Conservation (phyloP, 2,113 vertebrate species). For the Lophochroa leadbeateri region DNA sequence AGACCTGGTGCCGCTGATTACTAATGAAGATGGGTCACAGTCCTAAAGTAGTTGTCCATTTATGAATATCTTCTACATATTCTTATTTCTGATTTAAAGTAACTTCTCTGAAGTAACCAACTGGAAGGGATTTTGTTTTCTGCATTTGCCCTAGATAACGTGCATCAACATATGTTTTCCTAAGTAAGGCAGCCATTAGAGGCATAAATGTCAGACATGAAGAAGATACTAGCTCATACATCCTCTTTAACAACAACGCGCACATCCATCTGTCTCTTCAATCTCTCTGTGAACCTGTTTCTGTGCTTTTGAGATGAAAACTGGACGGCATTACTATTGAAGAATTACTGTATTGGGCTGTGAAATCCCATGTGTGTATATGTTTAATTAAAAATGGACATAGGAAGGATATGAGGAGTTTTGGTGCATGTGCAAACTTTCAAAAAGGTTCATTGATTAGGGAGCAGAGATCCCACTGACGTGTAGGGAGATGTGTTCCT, state of each 20-base stretch:
- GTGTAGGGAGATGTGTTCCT: neutral
- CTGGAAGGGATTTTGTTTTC: neutral
- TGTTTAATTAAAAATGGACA: neutral
- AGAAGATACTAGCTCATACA: neutral
- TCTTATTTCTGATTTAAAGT: neutral
- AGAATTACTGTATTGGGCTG: neutral
- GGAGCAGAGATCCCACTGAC: neutral
- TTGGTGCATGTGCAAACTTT: neutral
- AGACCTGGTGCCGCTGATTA: neutral
- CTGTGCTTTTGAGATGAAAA: neutral
- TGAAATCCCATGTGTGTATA: neutral
- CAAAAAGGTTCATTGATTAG: neutral
- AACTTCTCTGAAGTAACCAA: neutral
- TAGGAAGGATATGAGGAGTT: neutral
- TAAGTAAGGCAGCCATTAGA: neutral
- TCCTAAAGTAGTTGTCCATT: neutral
- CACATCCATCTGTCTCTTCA: neutral
- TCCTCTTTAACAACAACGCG: neutral
- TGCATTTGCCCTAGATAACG: neutral
- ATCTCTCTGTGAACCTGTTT: neutral
- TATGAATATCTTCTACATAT: neutral
- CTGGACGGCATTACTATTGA: neutral
- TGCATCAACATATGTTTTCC: neutral
- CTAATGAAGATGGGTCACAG: fast-evolving
- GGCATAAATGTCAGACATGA: neutral